Evolutionary conservation across 2,113 vertebrate genomes (phyloP).

Genomic region (Erpornis zantholeuca): DNA sequence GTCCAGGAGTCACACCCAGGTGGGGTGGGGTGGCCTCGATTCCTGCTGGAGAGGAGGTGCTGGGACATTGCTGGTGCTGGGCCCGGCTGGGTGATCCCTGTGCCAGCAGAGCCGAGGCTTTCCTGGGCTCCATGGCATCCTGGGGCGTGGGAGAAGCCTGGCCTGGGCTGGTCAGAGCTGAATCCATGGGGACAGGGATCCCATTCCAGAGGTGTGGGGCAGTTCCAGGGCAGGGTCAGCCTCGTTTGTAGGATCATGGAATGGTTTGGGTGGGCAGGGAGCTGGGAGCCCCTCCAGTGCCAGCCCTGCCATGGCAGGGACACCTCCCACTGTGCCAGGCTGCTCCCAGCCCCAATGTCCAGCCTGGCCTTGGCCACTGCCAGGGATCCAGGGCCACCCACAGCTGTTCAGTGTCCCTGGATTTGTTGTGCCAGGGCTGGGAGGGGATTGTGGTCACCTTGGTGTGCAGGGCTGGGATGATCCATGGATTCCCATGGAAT

Average conservation of each 20-base stretch:
- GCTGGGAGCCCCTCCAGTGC: fast-evolving
- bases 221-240: not conserved
- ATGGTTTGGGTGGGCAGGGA: too few relatives aligned
- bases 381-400: not conserved
- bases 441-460: fast-evolving
- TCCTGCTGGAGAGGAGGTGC: fast-evolving
- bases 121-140: fast-evolving
- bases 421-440: not conserved
- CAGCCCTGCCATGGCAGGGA: not conserved
- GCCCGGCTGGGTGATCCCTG: not conserved
- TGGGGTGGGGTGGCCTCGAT: too few relatives aligned
- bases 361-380: not conserved
- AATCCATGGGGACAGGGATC: fast-evolving
- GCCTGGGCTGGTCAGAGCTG: not conserved
- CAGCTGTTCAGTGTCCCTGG: not conserved
- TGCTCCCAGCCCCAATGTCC: not conserved
- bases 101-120: not conserved
- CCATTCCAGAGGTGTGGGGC: not conserved
- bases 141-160: fast-evolving
- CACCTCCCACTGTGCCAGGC: not conserved
- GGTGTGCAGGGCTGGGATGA: fast-evolving
- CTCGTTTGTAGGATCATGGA: not conserved
- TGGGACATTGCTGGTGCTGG: not conserved
- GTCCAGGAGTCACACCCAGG: too few relatives aligned
- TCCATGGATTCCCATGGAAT: fast-evolving